Conservation (phyloP, 1,140 invertebrate species). For the Aphelinus certus region DNA sequence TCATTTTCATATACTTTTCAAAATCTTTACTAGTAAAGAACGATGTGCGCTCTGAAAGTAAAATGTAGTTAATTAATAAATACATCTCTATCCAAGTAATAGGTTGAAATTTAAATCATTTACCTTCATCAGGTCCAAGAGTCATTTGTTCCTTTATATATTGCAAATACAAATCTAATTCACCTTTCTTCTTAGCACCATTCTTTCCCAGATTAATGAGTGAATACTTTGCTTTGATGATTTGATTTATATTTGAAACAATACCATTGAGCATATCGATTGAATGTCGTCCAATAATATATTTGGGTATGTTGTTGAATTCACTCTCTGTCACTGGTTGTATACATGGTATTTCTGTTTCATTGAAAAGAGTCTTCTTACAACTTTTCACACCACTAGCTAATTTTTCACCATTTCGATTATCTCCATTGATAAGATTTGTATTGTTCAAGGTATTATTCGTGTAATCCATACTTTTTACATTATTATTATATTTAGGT, state of each 20-base stretch:
- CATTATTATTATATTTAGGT: conserved; percentile 2
- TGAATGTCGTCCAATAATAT: conserved; percentile 58
- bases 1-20: conserved; percentile 49
- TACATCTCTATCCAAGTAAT: conserved; percentile 26
- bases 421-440: background rate
- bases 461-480: background rate
- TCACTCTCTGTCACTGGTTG: conserved; percentile 46
- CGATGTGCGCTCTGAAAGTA: conserved; percentile 51
- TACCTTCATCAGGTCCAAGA: conserved; percentile 47
- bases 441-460: conserved; percentile 17
- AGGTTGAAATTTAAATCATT: conserved; percentile 14
- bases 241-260: conserved; percentile 53
- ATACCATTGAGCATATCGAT: conserved; percentile 53
- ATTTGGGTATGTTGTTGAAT: conserved; percentile 57
- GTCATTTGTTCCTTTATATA: conserved; percentile 52
- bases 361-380: conserved; percentile 55
- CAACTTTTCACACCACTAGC: conserved; percentile 43
- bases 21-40: conserved; percentile 62
- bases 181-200: conserved; percentile 56
- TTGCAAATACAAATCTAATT: conserved; percentile 55
- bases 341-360: conserved; percentile 46
- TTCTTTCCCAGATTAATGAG: conserved; percentile 53
- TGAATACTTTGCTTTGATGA: conserved; percentile 56
- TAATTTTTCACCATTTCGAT: background rate
- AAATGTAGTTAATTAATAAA: conserved; percentile 33